These are phyloP conservation scores for Lateolabrax maculatus DNA, from an alignment of 2,797 vertebrate genomes.

Conservation along the genomic window DNA sequence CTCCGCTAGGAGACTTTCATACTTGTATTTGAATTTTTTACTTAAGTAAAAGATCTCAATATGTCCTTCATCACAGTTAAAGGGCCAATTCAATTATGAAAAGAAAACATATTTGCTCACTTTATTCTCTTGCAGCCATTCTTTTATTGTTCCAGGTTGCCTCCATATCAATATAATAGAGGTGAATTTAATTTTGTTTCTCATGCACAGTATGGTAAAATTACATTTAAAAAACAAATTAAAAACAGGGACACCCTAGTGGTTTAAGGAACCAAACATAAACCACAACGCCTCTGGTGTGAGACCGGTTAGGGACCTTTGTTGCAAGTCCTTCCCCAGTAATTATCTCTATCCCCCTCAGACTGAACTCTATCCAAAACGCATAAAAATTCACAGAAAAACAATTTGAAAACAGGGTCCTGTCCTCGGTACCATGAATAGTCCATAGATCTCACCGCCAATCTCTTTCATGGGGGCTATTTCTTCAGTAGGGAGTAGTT, in stretches of 20 bases:
- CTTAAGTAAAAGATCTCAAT: too few relatives aligned
- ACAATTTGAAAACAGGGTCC: neutral
- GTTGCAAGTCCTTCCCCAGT: neutral
- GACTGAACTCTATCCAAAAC: too few relatives aligned
- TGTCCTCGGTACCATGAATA: neutral
- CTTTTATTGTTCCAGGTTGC: neutral
- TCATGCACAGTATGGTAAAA: neutral
- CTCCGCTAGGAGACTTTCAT: too few relatives aligned
- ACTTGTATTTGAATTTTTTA: too few relatives aligned
- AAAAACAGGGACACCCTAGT: neutral
- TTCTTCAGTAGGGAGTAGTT: neutral
- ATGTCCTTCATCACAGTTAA: too few relatives aligned
- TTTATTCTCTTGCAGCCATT: neutral
- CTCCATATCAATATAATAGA: neutral
- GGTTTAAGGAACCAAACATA: neutral
- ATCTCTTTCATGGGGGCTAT: neutral
- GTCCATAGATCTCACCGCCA: neutral
- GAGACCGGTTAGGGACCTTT: neutral
- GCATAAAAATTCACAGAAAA: too few relatives aligned
- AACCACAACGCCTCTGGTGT: neutral
- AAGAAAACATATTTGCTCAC: neutral
- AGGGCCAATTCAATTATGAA: neutral
- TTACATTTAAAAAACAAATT: neutral
- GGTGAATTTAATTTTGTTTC: neutral
- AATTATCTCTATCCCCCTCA: too few relatives aligned